Evolutionary conservation across 2,797 vertebrate species (phyloP).

Genomic region (Hippocampus kuda): DNA sequence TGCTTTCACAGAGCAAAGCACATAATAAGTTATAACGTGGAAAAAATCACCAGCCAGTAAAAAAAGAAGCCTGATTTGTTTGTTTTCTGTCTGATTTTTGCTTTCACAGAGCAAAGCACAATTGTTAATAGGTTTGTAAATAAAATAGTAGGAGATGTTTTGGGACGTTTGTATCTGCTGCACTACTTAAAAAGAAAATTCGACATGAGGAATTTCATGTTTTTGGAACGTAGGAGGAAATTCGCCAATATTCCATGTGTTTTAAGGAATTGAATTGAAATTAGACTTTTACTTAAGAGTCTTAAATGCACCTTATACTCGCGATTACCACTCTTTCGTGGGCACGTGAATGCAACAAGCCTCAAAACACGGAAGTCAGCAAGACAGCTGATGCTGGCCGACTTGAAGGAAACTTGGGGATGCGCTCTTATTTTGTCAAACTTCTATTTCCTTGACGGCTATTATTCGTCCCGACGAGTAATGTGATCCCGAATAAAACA

Average conservation of each 20-base stretch:
- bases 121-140: slow-evolving; percentile 63
- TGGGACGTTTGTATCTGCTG: slow-evolving; percentile 8
- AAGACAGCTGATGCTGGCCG: not conserved
- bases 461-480: not conserved
- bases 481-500: rapidly evolving
- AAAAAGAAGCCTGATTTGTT: not conserved
- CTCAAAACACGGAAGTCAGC: slow-evolving; percentile 51
- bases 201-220: not conserved
- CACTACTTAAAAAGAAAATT: not conserved
- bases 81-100: slow-evolving; percentile 25
- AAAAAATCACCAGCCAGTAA: slow-evolving; percentile 60
- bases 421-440: not conserved
- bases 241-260: too few relatives aligned
- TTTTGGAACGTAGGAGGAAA: too few relatives aligned
- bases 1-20: slow-evolving; percentile 46
- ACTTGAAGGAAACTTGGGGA: not conserved
- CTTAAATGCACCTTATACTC: too few relatives aligned
- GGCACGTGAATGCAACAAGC: not conserved
- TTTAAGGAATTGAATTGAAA: too few relatives aligned
- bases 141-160: slow-evolving; percentile 59
- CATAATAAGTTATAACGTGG: slow-evolving; percentile 38
- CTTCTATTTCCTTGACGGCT: not conserved
- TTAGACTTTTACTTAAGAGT: too few relatives aligned
- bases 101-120: slow-evolving; percentile 57
- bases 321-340: not conserved